Evolutionary conservation across 2,113 vertebrate species (phyloP).

Genomic region (Benitochromis conjunctus): DNA sequence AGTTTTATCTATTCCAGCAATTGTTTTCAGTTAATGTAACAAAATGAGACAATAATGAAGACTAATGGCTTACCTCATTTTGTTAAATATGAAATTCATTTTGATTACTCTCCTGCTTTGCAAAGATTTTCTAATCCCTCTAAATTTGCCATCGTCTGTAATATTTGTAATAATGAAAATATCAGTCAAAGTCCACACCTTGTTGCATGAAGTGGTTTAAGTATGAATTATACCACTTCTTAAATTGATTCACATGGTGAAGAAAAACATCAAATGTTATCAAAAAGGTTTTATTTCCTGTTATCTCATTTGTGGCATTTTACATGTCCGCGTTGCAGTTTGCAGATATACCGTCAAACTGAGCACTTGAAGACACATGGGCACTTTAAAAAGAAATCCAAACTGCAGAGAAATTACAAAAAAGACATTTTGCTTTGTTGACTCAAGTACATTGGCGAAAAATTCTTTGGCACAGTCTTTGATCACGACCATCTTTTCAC

Average conservation of each 20-base stretch:
- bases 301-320: background rate
- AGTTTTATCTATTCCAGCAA: conserved; percentile 48
- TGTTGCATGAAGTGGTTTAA: conserved; percentile 27
- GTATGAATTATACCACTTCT: conserved; percentile 3
- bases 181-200: conserved; percentile 57
- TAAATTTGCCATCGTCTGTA: conserved; percentile 53
- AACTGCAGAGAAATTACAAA: background rate
- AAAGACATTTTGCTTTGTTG: background rate
- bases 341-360: background rate
- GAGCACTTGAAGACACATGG: background rate
- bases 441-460: background rate
- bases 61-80: conserved; percentile 66
- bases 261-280: background rate
- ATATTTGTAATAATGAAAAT: conserved; percentile 64
- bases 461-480: background rate
- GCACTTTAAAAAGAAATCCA: background rate
- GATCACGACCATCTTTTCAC: conserved; percentile 16
- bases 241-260: background rate
- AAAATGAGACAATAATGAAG: conserved; percentile 68
- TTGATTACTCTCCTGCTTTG: conserved; percentile 64
- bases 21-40: conserved; percentile 62
- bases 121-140: conserved; percentile 63
- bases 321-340: background rate
- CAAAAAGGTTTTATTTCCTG: background rate
- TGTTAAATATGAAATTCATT: conserved; percentile 70